Conservation (phyloP, 2,888 invertebrate species). For the Eupsilia transversa region DNA sequence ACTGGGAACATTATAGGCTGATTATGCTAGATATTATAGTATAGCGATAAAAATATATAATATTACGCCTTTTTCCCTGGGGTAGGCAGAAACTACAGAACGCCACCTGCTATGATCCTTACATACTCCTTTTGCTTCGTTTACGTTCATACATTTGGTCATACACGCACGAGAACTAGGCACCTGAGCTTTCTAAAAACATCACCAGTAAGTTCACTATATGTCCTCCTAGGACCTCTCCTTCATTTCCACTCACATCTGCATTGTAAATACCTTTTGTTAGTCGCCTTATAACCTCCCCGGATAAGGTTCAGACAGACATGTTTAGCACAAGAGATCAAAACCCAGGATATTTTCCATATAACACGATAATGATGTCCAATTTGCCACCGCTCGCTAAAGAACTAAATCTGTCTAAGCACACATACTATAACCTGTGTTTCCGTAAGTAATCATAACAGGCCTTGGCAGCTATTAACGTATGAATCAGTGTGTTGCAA, state of each 20-base stretch:
- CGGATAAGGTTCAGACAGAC: not conserved
- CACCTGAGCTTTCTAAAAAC: too few relatives aligned
- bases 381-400: constrained; percentile 30
- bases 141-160: too few relatives aligned
- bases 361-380: constrained; percentile 10
- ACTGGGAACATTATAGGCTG: too few relatives aligned
- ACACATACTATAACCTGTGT: constrained; percentile 13
- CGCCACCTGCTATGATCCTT: too few relatives aligned
- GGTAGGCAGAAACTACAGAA: too few relatives aligned
- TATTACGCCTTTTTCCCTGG: too few relatives aligned
- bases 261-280: not conserved
- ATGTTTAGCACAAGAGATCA: not conserved
- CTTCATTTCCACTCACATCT: not conserved
- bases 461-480: constrained; percentile 51
- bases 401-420: constrained; percentile 23
- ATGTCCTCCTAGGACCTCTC: not conserved
- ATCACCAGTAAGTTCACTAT: too few relatives aligned
- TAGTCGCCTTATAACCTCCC: not conserved
- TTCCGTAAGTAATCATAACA: constrained; percentile 57
- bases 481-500: constrained; percentile 49
- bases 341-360: not conserved
- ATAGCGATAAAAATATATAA: too few relatives aligned
- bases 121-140: too few relatives aligned
- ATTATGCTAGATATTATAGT: too few relatives aligned
- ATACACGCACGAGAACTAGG: too few relatives aligned